These are phyloP conservation scores for Cryptosula pallasiana DNA, from an alignment of 2,888 invertebrate genomes.

Conservation along the genomic window DNA sequence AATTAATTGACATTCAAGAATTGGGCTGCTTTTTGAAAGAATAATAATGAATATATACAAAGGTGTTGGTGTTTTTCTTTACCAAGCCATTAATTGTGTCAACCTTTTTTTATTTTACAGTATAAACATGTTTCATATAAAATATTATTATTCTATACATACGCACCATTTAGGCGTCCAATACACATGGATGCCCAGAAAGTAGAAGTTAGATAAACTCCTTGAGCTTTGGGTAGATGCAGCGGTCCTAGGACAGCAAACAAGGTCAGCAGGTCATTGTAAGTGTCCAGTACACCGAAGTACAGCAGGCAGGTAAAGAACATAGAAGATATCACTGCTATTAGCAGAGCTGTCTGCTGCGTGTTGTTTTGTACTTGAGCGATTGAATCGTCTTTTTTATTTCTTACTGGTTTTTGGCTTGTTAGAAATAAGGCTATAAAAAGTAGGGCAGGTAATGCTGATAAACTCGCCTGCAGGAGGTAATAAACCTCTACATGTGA, in stretches of 20 bases:
- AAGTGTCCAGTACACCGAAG: conserved; percentile 4
- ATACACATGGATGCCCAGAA: conserved; percentile 21
- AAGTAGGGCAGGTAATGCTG: not conserved
- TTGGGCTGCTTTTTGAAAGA: no score
- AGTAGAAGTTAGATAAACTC: not conserved
- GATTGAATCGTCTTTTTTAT: no score
- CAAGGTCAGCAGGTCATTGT: conserved; percentile 9
- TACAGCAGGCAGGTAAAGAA: conserved; percentile 11
- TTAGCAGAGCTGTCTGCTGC: no score
- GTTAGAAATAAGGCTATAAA: not conserved
- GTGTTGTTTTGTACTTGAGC: no score
- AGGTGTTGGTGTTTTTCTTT: no score
- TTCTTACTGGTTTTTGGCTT: not conserved
- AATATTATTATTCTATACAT: not conserved
- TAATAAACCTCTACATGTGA: not conserved
- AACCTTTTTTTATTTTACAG: no score
- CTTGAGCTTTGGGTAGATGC: not conserved
- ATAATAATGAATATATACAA: no score
- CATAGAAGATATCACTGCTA: no score
- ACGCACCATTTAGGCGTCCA: not conserved
- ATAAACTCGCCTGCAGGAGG: not conserved
- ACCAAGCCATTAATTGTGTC: no score
- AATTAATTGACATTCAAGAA: no score
- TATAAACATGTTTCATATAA: not conserved
- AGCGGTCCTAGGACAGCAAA: not conserved